These are phyloP conservation scores for Drosophila gaucha DNA, from an alignment of 2,888 invertebrate genomes.

Conservation along the genomic window DNA sequence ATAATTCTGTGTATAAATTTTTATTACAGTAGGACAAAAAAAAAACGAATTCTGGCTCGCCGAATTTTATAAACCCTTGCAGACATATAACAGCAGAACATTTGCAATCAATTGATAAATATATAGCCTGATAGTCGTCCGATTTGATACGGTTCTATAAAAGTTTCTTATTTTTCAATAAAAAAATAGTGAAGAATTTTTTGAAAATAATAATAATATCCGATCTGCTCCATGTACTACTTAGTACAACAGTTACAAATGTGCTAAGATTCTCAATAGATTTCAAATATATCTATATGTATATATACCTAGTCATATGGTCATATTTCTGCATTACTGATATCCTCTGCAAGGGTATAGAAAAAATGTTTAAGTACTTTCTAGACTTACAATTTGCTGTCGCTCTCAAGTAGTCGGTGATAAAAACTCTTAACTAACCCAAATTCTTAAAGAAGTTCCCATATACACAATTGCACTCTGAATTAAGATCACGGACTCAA, in stretches of 20 bases:
- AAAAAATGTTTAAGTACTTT: constrained; percentile 6
- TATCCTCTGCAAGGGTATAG: constrained; percentile 1
- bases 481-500: constrained; percentile 6
- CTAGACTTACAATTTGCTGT: constrained; percentile 11
- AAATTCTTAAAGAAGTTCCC: constrained; percentile 1
- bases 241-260: too few species aligned
- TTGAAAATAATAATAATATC: too few species aligned
- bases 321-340: too few species aligned
- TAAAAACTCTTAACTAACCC: constrained; percentile 24
- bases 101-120: too few species aligned
- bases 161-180: too few species aligned
- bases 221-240: too few species aligned
- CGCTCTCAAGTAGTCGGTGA: constrained; percentile 26
- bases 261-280: too few species aligned
- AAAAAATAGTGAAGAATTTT: too few species aligned
- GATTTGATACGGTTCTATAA: too few species aligned
- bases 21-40: constrained; percentile 11
- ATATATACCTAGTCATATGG: too few species aligned
- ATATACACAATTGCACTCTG: constrained; percentile 1
- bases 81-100: neutral
- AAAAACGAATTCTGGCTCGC: neutral
- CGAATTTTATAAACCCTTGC: neutral
- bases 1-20: constrained; percentile 37
- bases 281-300: too few species aligned
- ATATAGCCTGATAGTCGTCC: too few species aligned